Evolutionary conservation across 1,140 invertebrate species (phyloP), one percentile per base, ranked within the genome.

Genomic region (Heliothis subflexa): DNA sequence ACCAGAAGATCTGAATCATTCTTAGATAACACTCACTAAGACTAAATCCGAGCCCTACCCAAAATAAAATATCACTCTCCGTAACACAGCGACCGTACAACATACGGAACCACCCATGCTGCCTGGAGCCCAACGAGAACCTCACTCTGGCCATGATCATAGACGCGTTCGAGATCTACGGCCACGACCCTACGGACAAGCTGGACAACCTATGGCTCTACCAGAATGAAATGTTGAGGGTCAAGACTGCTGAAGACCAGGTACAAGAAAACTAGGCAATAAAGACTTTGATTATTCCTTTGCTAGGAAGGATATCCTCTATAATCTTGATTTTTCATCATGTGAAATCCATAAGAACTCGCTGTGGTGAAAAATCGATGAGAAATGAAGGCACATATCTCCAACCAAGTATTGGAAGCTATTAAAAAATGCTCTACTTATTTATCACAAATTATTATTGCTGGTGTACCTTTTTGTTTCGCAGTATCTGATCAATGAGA

Each of bases 81-180:
- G 13, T 33, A 0, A 73, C 54, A 11, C 61, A 92, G 89, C 72
- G 78, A 49, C 79, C 90, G 0, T 93, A 94, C 86, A 88, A 88
- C 68, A 86, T 92, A 12, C 81, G 86, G 4, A 89, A 90, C 68
- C 93, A 94, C 74, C 93, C 93, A 57, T 94, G 93, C 59, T 94
- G 93, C 50, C 73, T 87, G 25, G 91, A 89, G 40, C 83, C 86
- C 12, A 87, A 83, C 78, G 91, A 92, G 59, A 94, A 94, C 66
- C 68, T 93, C 0, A 93, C 91, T 0, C 83, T 94, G 14, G 91
- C 93, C 0, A 94, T 94, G 93, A 90, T 94, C 71, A 93, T 94
- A 55, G 93, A 94, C 71, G 91, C 93, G 1, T 94, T 92, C 72
- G 93, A 94, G 78, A 93, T 94, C 62, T 94, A 94, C 79, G 93